phyloP scores from a whole-genome alignment of 2,888 invertebrate species.

The Mystacides longicornis region DNA sequence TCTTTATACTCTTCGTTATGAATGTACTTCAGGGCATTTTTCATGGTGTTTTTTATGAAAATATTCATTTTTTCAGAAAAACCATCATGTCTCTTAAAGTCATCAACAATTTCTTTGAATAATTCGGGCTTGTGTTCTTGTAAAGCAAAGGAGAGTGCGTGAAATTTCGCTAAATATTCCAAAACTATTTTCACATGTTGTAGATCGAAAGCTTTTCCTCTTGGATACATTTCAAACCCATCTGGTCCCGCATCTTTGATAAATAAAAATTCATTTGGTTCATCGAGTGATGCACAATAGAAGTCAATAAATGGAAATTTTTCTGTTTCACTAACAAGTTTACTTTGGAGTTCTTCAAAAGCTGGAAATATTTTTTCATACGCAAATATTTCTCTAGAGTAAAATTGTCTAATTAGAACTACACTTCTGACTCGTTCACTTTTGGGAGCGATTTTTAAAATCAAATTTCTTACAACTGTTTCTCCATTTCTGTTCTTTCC shows the following conservation, averaged over 20 bases:
- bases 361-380: conserved; percentile 10
- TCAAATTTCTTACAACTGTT: conserved; percentile 2
- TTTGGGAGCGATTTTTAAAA: conserved; percentile 10
- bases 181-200: conserved; percentile 30
- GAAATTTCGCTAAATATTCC: conserved; percentile 30
- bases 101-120: conserved; percentile 24
- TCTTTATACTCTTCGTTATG: neutral
- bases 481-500: conserved; percentile 9
- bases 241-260: conserved; percentile 16
- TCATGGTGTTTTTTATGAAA: neutral
- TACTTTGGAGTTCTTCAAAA: conserved; percentile 2
- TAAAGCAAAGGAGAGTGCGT: conserved; percentile 30
- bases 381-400: conserved; percentile 6
- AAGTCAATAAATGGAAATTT: conserved; percentile 7
- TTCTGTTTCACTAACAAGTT: neutral
- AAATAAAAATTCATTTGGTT: conserved; percentile 27
- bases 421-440: neutral
- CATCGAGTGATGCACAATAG: neutral
- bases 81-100: neutral
- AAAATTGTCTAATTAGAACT: conserved; percentile 3
- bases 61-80: neutral
- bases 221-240: conserved; percentile 10
- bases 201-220: conserved; percentile 28
- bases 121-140: conserved; percentile 28
- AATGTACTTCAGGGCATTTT: conserved; percentile 6